phyloP scores from a whole-genome alignment of 2,113 vertebrate species.

The Pristiophorus japonicus region DNA sequence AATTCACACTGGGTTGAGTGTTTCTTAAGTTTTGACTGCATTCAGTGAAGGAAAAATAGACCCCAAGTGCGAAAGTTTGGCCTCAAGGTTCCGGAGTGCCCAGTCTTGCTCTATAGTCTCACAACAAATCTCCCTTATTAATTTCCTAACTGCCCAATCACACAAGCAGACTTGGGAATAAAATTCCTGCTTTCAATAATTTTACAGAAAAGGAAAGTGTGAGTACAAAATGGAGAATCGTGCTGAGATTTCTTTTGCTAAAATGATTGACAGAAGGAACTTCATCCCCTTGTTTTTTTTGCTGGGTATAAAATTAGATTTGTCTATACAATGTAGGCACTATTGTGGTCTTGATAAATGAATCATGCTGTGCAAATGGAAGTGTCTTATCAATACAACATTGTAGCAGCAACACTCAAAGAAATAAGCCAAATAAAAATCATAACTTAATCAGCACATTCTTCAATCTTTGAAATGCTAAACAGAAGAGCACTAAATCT shows the following conservation, averaged over 20 bases:
- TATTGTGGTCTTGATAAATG: not conserved
- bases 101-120: too few species aligned
- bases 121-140: not conserved
- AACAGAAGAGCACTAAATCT: not conserved
- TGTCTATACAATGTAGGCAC: not conserved
- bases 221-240: not conserved
- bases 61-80: not conserved
- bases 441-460: not conserved
- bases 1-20: not conserved
- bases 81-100: not conserved
- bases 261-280: not conserved
- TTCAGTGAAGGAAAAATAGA: not conserved
- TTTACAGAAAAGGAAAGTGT: not conserved
- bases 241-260: not conserved
- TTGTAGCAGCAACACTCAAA: not conserved
- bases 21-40: not conserved
- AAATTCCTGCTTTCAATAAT: not conserved
- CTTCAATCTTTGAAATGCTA: not conserved
- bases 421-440: not conserved
- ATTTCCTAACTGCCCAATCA: not conserved
- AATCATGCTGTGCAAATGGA: not conserved
- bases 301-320: not conserved
- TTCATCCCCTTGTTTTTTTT: not conserved
- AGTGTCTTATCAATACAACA: not conserved
- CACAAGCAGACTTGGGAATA: not conserved